Percentiles rank a stretch among this genome's conserved stretches.
Evolutionary conservation across 2,888 invertebrate genomes (phyloP).

Genomic region (Oscheius onirici): DNA sequence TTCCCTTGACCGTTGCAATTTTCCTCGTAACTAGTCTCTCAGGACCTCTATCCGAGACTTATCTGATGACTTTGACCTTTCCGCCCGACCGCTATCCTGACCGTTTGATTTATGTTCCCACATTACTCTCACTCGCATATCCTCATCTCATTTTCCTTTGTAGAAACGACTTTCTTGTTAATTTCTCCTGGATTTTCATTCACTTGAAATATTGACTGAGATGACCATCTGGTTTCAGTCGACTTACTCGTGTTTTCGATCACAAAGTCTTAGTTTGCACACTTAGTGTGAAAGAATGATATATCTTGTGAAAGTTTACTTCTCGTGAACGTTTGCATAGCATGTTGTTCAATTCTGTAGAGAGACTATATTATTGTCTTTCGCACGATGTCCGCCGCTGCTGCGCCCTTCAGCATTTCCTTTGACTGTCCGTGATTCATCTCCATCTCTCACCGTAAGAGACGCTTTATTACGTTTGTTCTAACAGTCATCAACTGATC

Average conservation of each 20-base stretch:
- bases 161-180: neutral
- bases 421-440: conserved; percentile 25
- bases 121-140: conserved; percentile 1
- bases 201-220: no score
- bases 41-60: neutral
- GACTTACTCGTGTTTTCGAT: no score
- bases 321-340: neutral
- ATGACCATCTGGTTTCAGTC: no score
- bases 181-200: no score
- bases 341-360: neutral
- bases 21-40: neutral
- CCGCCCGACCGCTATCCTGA: conserved; percentile 16
- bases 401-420: neutral
- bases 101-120: conserved; percentile 23
- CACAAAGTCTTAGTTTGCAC: no score
- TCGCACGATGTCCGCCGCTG: conserved; percentile 11
- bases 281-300: no score
- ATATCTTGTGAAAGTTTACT: no score
- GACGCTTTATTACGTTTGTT: conserved; percentile 17
- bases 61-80: conserved; percentile 28
- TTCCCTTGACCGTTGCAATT: neutral
- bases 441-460: neutral
- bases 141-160: neutral
- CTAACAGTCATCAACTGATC: neutral
- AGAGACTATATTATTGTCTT: conserved; percentile 13